Base-by-base conservation (phyloP, 2,888 invertebrate genomes). In the Vanessa cardui region DNA sequence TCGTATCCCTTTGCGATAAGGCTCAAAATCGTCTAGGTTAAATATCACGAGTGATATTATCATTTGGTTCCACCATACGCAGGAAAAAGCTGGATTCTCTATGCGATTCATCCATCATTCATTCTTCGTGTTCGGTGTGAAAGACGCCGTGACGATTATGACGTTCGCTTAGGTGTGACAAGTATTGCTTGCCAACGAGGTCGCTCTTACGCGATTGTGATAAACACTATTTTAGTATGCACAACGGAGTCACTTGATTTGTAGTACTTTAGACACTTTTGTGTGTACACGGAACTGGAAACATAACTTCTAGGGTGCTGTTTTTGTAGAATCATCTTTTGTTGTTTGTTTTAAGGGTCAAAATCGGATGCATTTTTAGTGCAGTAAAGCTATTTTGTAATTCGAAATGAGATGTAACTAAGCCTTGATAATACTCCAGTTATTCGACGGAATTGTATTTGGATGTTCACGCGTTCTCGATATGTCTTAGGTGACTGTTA, bases 61-160 rank as follows among this genome's bases (percentile, higher is more conserved):
- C 70, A 73, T 75, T 77, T 78, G 77, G 81, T 77, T 77, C 64
- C 71, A 78, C 73, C 76, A 81, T 80, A 83, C 79, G 80, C 60
- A 79, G 83, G 85, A 84, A 88, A 89, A 88, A 85, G 84, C 85
- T 84, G 84, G 83, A 85, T 86, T 81, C 85, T 81, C 83, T 73
- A 78, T 76, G 77, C 83, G 83, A 87, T 90, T 88, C 89, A 90
- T 90, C 87, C 88, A 90, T 90, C 90, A 88, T 88, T 89, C 87
- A 88, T 86, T 84, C 84, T 83, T 77, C 84, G 79, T 75, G 72
- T 83, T 80, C 78, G 81, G 82, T 85, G 83, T 91, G 89, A 89
- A 90, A 89, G 89, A 88, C 83, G 85, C 79, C 86, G 81, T 87
- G 85, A 87, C 83, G 86, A 88, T 88, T 90, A 85, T 89, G 84